phyloP scores from a whole-genome alignment of 2,797 vertebrate species.

The Mycteria americana region DNA sequence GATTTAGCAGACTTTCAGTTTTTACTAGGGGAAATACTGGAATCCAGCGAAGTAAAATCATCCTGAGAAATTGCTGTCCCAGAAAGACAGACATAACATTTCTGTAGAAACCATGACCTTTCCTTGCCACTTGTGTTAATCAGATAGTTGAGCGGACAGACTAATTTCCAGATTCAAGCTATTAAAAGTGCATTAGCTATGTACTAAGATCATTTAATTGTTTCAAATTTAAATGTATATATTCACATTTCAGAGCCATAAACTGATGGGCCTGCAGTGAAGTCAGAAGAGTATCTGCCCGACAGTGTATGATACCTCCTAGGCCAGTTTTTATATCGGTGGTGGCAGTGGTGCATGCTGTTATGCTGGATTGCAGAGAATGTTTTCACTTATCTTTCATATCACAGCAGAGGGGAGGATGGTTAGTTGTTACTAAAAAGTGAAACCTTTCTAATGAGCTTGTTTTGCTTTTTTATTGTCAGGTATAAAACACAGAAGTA shows the following conservation, averaged over 20 bases:
- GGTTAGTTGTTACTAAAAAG: not conserved
- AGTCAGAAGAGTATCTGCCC: not conserved
- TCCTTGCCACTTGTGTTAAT: not conserved
- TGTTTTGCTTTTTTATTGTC: not conserved
- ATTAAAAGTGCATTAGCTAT: not conserved
- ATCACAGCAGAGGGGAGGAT: not conserved
- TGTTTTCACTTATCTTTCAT: not conserved
- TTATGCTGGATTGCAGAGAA: not conserved
- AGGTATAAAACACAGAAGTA: slow-evolving; percentile 92
- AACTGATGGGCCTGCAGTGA: not conserved
- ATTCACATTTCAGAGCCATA: not conserved
- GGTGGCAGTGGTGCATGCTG: not conserved
- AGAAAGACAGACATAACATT: not conserved
- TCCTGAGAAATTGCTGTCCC: not conserved
- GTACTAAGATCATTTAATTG: not conserved
- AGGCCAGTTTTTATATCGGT: not conserved
- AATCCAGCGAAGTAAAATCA: not conserved
- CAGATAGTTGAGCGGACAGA: not conserved
- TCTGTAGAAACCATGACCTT: not conserved
- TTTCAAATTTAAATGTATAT: not conserved
- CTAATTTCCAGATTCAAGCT: not conserved
- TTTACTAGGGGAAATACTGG: not conserved
- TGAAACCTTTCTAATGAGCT: not conserved
- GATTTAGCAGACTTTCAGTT: not conserved
- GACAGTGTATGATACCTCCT: not conserved